Percentiles rank a stretch among this genome's conserved stretches.
These are phyloP conservation scores for Acleris laterana DNA, from an alignment of 2,888 invertebrate species.

Conservation along the genomic window DNA sequence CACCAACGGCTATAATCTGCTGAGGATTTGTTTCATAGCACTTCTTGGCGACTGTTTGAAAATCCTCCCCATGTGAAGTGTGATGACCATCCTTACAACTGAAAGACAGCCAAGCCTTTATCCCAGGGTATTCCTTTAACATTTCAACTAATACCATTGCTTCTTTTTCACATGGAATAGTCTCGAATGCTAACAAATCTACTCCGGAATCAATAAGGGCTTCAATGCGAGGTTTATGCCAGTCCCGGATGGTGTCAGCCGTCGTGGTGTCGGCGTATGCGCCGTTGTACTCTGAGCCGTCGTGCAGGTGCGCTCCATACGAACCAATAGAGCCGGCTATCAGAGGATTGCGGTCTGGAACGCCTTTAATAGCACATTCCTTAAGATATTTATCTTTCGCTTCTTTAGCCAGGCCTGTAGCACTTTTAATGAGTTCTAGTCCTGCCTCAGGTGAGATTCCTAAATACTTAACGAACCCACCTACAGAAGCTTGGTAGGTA, in stretches of 20 bases:
- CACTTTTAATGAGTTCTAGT: slow-evolving; percentile 87
- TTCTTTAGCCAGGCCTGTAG: slow-evolving; percentile 88
- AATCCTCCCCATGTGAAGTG: slow-evolving; percentile 91
- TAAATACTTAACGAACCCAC: slow-evolving; percentile 90
- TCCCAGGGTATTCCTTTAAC: slow-evolving; percentile 89
- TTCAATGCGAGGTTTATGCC: slow-evolving; percentile 92
- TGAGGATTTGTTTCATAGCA: slow-evolving; percentile 87
- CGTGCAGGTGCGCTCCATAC: slow-evolving; percentile 94
- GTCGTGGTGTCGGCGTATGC: slow-evolving; percentile 87
- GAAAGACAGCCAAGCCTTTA: slow-evolving; percentile 95
- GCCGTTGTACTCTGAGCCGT: slow-evolving; percentile 96
- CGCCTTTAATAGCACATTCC: slow-evolving; percentile 61
- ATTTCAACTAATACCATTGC: slow-evolving; percentile 91
- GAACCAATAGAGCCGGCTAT: slow-evolving; percentile 96
- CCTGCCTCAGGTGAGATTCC: slow-evolving; percentile 87
- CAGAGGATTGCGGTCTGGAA: slow-evolving; percentile 69
- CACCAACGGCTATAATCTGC: slow-evolving; percentile 91
- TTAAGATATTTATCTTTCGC: slow-evolving; percentile 86
- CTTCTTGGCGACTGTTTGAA: slow-evolving; percentile 86
- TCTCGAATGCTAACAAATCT: slow-evolving; percentile 95
- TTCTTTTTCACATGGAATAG: slow-evolving; percentile 93
- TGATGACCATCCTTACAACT: slow-evolving; percentile 87
- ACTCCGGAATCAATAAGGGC: slow-evolving; percentile 91
- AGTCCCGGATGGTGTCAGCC: slow-evolving; percentile 86
- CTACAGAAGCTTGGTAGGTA: slow-evolving; percentile 94